Evolutionary conservation across 2,797 vertebrate genomes (phyloP).

Genomic region (Squalus acanthias): DNA sequence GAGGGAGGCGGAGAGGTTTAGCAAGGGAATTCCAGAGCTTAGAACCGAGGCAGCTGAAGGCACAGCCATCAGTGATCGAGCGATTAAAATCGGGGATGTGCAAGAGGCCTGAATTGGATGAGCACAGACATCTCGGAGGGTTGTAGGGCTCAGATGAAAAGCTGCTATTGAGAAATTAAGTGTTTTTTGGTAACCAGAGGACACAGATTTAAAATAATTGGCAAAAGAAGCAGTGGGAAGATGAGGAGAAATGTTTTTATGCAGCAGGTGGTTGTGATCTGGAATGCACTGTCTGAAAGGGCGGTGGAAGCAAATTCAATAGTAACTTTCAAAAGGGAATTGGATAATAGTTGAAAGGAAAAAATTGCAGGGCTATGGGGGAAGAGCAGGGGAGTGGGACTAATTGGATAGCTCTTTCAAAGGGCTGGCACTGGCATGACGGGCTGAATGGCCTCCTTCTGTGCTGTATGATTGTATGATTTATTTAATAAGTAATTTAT

Average conservation of each 20-base stretch:
- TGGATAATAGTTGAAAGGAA: neutral
- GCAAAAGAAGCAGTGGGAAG: neutral
- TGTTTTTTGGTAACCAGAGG: neutral
- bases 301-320: neutral
- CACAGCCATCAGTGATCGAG: neutral
- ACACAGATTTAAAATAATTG: neutral
- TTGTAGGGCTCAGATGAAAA: neutral
- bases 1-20: neutral
- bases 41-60: neutral
- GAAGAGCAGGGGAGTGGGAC: neutral
- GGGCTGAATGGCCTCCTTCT: neutral
- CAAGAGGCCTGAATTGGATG: neutral
- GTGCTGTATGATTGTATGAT: neutral
- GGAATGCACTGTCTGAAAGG: neutral
- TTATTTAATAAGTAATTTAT: neutral
- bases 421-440: neutral
- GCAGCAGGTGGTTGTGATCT: neutral
- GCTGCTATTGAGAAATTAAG: neutral
- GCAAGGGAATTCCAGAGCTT: neutral
- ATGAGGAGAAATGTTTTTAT: neutral
- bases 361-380: neutral
- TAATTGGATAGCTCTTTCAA: neutral
- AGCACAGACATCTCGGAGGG: neutral
- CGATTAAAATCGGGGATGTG: neutral
- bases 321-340: neutral